These are phyloP conservation scores for Megalonaias nervosa DNA, from an alignment of 1,140 invertebrate genomes.

Conservation along the genomic window DNA sequence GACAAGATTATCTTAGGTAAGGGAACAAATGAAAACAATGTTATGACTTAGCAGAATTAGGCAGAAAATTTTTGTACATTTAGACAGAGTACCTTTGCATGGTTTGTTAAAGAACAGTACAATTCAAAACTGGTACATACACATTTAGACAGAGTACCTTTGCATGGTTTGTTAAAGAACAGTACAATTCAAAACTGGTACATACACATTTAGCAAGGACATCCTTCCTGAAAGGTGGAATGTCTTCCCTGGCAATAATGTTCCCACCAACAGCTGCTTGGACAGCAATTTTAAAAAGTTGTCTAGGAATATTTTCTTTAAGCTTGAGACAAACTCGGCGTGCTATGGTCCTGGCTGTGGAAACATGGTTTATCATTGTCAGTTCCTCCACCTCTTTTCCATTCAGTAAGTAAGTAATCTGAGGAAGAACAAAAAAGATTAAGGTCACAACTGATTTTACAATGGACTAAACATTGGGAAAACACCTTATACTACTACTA, in stretches of 20 bases:
- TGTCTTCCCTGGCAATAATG: conserved; percentile 88
- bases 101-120: no score
- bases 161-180: no score
- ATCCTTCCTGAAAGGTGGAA: conserved; percentile 92
- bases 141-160: conserved; percentile 82
- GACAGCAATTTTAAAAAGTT: conserved; percentile 88
- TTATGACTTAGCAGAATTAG: no score
- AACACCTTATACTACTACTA: no score
- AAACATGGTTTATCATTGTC: conserved; percentile 84
- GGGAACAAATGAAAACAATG: no score
- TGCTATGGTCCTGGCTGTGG: conserved; percentile 79
- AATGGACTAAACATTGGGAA: no score
- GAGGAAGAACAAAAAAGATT: background rate
- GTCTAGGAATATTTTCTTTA: conserved; percentile 90
- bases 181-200: conserved; percentile 29
- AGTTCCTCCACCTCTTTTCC: conserved; percentile 89
- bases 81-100: no score
- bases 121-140: conserved; percentile 75
- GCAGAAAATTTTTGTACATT: no score
- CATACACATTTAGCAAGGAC: conserved; percentile 93
- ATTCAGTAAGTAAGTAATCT: conserved; percentile 89
- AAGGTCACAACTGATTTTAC: no score
- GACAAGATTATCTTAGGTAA: no score
- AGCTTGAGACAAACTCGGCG: conserved; percentile 83
- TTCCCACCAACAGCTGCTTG: conserved; percentile 89